A percentile compares a stretch with the other conserved stretches of the same genome.
phyloP scores from a whole-genome alignment of 2,888 invertebrate species.

The Acronicta psi region DNA sequence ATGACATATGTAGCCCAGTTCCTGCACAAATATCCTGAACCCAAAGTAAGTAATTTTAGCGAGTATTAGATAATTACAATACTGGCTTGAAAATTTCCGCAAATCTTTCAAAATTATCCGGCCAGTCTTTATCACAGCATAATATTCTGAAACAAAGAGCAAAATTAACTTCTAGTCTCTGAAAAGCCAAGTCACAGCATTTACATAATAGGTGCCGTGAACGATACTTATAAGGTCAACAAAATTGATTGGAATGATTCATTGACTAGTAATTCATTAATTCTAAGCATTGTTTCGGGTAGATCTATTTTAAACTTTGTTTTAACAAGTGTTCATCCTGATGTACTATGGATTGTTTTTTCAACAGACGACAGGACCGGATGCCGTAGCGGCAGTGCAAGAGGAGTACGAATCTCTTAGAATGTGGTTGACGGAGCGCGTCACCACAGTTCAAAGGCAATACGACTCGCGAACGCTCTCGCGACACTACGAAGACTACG shows the following conservation, averaged over 20 bases:
- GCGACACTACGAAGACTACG: slow-evolving; percentile 94
- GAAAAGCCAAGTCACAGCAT: not conserved
- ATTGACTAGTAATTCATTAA: slow-evolving; percentile 13
- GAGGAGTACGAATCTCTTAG: slow-evolving; percentile 94
- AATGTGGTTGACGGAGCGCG: slow-evolving; percentile 94
- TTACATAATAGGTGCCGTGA: not conserved
- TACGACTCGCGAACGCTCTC: slow-evolving; percentile 93
- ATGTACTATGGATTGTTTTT: slow-evolving; percentile 15
- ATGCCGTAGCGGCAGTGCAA: slow-evolving; percentile 93
- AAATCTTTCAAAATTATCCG: too few species aligned
- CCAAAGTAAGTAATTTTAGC: slow-evolving; percentile 86
- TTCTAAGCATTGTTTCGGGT: slow-evolving; percentile 13
- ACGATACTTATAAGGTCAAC: too few species aligned
- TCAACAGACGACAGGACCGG: slow-evolving; percentile 90
- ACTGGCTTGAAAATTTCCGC: too few species aligned
- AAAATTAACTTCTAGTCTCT: not conserved
- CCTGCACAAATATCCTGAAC: slow-evolving; percentile 97
- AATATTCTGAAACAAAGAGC: too few species aligned
- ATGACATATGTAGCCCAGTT: slow-evolving; percentile 99
- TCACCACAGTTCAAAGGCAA: slow-evolving; percentile 93
- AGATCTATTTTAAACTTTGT: slow-evolving; percentile 4
- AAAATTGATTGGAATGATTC: slow-evolving; percentile 13
- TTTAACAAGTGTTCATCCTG: slow-evolving; percentile 20
- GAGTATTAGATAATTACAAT: not conserved
- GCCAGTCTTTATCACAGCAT: too few species aligned